Evolutionary conservation across 2,797 vertebrate genomes (phyloP), one percentile per base, ranked within the genome.

Genomic region (Oryzias dopingdopingensis): DNA sequence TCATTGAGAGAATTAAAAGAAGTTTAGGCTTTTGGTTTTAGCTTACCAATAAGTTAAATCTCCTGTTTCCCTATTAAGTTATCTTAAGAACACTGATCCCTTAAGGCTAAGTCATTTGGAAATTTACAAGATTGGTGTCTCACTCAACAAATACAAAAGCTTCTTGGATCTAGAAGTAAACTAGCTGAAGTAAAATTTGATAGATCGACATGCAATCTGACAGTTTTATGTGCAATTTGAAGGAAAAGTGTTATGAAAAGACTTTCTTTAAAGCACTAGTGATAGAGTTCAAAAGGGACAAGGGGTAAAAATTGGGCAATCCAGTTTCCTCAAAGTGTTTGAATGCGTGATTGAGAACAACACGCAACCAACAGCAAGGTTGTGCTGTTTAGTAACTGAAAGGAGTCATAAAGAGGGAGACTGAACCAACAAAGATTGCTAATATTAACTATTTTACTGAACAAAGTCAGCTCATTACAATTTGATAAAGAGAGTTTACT

Each of bases 161-260:
- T 54, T 56, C 70, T 77, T 49, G 65, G 61, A 59, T 65, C 56
- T 65, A 67, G 55, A 68, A 81, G 76, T 77, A 69, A 78, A 80
- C 81, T 71, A 72, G 55, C 62, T 15, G 3, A 20, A 37, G 49
- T 75, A 65, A 81, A 81, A 79, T 81, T 85, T 74, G 76, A 52
- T 46, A 53, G 65, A 78, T 70, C 32, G 14, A 66, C 75, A 71
- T 75, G 70, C 58, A 80, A 70, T 64, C 55, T 4, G 59, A 79
- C 64, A 62, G 85, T 86, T 87, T 86, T 83, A 84, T 70, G 70
- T 42, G 72, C 82, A 77, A 82, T 89, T 81, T 82, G 82, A 72
- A 63, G 62, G 69, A 84, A 76, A 74, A 72, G 62, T 24, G 3
- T 68, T 70, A 43, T 64, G 68, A 77, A 87, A 86, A 65, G 71